These are phyloP conservation scores for Bombus waltoni DNA, from an alignment of 1,140 invertebrate species.

Conservation along the genomic window DNA sequence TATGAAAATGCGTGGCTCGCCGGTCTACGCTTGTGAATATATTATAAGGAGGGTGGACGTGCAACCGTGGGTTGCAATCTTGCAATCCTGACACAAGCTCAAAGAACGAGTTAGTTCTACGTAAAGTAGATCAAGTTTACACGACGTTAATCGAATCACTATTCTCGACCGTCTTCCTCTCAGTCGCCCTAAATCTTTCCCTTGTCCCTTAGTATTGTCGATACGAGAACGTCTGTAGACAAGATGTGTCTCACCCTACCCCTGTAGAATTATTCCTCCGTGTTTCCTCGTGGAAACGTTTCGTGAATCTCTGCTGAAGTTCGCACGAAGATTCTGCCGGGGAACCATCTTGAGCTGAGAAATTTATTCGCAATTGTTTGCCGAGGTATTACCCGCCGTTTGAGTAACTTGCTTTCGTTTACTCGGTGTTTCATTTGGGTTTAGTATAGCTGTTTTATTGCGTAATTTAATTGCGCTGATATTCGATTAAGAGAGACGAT, in stretches of 20 bases:
- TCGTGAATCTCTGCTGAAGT: background rate
- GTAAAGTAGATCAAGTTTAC: constrained; percentile 58
- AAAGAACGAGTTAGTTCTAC: background rate
- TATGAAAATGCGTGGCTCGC: constrained; percentile 40
- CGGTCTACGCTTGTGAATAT: background rate
- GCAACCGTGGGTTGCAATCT: background rate
- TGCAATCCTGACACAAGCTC: background rate
- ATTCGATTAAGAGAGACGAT: background rate
- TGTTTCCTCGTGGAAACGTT: background rate
- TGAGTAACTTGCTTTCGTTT: background rate
- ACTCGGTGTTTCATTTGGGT: background rate
- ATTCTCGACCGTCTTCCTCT: constrained; percentile 1
- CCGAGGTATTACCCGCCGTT: background rate
- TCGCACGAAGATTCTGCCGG: background rate
- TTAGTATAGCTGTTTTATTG: background rate
- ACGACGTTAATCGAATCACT: constrained; percentile 48
- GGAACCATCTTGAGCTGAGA: background rate
- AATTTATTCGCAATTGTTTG: constrained; percentile 34
- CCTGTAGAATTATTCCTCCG: background rate
- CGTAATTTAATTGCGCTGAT: background rate
- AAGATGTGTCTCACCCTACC: background rate
- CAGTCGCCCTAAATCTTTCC: background rate
- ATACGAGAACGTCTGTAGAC: background rate
- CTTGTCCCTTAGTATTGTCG: background rate
- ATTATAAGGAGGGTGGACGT: constrained; percentile 12